Conservation (phyloP, 2,888 invertebrate species). For the Abrostola triplasia region DNA sequence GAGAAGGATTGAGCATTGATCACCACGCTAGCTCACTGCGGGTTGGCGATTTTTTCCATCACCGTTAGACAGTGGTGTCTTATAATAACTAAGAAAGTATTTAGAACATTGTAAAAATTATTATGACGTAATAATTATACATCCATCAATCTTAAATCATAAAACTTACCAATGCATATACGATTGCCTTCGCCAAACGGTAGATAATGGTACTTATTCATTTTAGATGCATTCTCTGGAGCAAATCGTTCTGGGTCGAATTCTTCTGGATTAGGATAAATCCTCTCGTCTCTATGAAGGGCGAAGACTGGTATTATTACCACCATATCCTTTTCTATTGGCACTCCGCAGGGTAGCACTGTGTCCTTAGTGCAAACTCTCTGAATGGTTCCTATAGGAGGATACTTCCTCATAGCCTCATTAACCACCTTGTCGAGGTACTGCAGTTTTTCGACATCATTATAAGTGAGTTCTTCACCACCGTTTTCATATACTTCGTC, state of each 20-base stretch:
- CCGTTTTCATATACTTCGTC: constrained; percentile 65
- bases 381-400: constrained; percentile 68
- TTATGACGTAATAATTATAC: too few relatives aligned
- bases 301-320: constrained; percentile 66
- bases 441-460: constrained; percentile 69
- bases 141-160: too few relatives aligned
- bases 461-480: constrained; percentile 67
- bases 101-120: too few relatives aligned
- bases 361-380: constrained; percentile 69
- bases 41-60: too few relatives aligned
- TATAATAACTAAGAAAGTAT: too few relatives aligned
- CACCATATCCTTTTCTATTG: constrained; percentile 62
- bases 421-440: constrained; percentile 78
- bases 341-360: constrained; percentile 63
- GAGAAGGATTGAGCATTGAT: too few relatives aligned
- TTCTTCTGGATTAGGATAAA: constrained; percentile 73
- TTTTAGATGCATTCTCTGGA: constrained; percentile 56
- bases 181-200: constrained; percentile 86
- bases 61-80: too few relatives aligned
- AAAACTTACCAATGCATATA: constrained; percentile 81
- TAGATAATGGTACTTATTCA: constrained; percentile 74
- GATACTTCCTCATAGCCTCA: constrained; percentile 74
- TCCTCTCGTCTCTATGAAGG: constrained; percentile 73
- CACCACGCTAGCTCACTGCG: too few relatives aligned
- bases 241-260: constrained; percentile 85